Evolutionary conservation across 2,888 invertebrate genomes (phyloP), one percentile per base, ranked within the genome.

Genomic region (Pheosia tremula): DNA sequence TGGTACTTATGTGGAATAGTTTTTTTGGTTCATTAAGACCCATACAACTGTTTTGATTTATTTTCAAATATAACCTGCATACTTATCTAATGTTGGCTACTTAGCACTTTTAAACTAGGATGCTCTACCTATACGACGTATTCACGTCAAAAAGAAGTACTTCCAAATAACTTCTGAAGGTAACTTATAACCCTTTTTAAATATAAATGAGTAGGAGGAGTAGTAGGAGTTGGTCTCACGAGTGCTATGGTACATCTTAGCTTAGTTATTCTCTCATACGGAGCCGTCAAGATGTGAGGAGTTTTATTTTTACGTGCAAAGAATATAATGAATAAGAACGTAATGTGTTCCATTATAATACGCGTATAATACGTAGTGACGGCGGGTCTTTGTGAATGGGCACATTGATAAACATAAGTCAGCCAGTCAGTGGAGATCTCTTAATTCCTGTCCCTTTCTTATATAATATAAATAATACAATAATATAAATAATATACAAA

Each of bases 141-240:
- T 7, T 49, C 8, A 5, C n/a, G 13, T 36, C 52, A 82, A 83
- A 82, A 82, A 82, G 83, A 80, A 82, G 83, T 75, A 77, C 78
- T 88, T 88, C 85, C 87, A 84, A 87, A 88, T 90, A 88, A 89
- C 90, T 77, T 65, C 78, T 75, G 74, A 84, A 88, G 82, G 82
- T 86, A 85, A 81, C 83, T 84, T 79, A 81, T 80, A 80, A 80
- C 79, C 80, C 87, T 86, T 76, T 87, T 86, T 84, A 79, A 85
- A 87, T 87, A 87, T 90, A 87, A 87, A 87, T 88, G 89, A 89
- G 88, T 87, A 88, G n/a, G n/a, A n/a, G n/a, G n/a, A n/a, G n/a
- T n/a, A n/a, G n/a, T n/a, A 79, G 79, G 0, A 79, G 79, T 78
- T 77, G 83, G 83, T 80, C 80, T 83, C 79, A 82, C 83, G 82